phyloP scores from a whole-genome alignment of 23 tunicate species.

The Corella eumyota region DNA sequence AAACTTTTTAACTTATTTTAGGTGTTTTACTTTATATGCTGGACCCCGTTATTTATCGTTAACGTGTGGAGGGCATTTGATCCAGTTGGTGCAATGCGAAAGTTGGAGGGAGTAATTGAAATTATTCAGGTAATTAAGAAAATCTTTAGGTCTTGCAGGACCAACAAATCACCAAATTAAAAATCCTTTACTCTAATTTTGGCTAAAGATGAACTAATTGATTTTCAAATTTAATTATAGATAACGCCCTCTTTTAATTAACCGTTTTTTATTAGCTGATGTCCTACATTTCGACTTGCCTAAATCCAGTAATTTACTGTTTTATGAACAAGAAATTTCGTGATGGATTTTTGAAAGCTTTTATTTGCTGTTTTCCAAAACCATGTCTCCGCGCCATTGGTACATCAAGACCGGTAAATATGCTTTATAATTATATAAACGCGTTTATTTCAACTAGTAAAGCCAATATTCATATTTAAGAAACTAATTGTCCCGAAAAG shows the following conservation, averaged over 20 bases:
- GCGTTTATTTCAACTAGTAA: no score
- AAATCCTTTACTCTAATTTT: background rate
- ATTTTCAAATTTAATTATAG: background rate
- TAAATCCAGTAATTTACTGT: constrained; percentile 81
- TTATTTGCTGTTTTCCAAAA: constrained; percentile 58
- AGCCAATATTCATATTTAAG: no score
- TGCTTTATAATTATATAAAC: no score
- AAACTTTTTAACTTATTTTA: no score
- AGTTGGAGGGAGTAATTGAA: constrained; percentile 37
- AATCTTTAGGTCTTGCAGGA: no score
- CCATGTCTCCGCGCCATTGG: background rate
- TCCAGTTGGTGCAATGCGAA: constrained; percentile 38
- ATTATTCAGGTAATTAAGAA: constrained; percentile 57
- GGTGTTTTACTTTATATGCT: constrained; percentile 72
- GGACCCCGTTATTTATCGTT: constrained; percentile 83
- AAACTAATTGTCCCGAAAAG: no score
- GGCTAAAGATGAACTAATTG: background rate
- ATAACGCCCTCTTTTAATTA: background rate
- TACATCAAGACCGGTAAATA: no score
- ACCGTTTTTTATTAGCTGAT: constrained; percentile 50
- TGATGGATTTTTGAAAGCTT: constrained; percentile 53
- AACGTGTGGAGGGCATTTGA: constrained; percentile 93
- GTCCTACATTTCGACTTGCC: constrained; percentile 82
- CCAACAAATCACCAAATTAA: background rate
- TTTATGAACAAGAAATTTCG: constrained; percentile 75